Conservation (phyloP, 2,113 vertebrate genomes). For the Anhinga anhinga region DNA sequence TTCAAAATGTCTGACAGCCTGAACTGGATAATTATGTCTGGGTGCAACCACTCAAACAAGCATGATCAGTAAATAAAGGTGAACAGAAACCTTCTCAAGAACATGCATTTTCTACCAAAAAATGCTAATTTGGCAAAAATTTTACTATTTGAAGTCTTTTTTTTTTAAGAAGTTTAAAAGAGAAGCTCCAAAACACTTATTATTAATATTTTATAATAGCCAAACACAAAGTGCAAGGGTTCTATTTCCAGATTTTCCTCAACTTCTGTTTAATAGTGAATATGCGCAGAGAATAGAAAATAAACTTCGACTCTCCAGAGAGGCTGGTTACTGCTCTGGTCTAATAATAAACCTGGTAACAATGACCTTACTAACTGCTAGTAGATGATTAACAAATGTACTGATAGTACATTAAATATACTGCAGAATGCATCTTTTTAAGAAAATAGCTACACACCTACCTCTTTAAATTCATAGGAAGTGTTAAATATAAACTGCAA, state of each 20-base stretch:
- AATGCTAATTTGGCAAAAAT: not conserved
- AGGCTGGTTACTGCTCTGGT: not conserved
- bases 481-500: not conserved
- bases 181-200: not conserved
- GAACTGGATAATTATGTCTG: not conserved
- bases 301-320: not conserved
- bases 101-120: not conserved
- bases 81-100: not conserved
- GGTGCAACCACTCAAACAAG: not conserved
- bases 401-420: not conserved
- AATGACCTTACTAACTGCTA: not conserved
- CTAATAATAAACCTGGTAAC: not conserved
- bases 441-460: not conserved
- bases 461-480: not conserved
- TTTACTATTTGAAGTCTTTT: fast-evolving
- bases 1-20: not conserved
- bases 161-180: not conserved
- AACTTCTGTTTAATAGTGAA: not conserved
- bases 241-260: not conserved
- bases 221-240: not conserved
- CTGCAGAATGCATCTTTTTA: not conserved
- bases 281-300: not conserved
- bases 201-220: not conserved
- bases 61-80: not conserved
- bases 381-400: not conserved